Evolutionary conservation across 2,113 vertebrate species (phyloP).

Genomic region (Entelurus aequoreus): DNA sequence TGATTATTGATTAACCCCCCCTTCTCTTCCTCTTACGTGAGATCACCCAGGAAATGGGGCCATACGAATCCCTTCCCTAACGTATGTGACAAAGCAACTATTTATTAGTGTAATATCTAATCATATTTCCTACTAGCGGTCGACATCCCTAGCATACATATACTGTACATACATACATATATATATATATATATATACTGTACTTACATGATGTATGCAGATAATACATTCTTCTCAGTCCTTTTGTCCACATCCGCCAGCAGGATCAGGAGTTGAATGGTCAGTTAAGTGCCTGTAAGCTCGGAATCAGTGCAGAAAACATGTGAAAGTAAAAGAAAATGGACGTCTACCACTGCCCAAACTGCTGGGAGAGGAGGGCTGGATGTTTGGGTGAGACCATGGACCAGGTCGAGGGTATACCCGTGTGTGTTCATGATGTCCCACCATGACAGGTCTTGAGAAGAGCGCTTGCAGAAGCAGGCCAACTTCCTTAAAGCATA

Average conservation of each 20-base stretch:
- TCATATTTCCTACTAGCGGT: too few species aligned
- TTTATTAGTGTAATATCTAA: too few species aligned
- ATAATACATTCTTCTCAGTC: constrained; percentile 58
- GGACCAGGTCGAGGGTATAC: constrained; percentile 48
- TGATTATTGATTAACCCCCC: too few species aligned
- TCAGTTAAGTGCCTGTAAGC: constrained; percentile 51
- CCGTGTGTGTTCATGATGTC: constrained; percentile 42
- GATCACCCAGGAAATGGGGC: too few species aligned
- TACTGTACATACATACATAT: constrained; percentile 2
- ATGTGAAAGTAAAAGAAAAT: constrained; percentile 46
- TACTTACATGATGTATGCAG: constrained; percentile 3
- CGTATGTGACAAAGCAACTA: too few species aligned
- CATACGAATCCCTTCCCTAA: too few species aligned
- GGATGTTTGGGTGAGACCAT: constrained; percentile 20
- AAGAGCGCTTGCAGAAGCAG: constrained; percentile 6
- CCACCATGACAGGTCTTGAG: neutral
- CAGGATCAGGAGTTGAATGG: constrained; percentile 23
- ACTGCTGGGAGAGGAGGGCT: constrained; percentile 30
- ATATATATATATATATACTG: neutral
- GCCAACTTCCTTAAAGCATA: constrained; percentile 44
- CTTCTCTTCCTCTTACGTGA: too few species aligned
- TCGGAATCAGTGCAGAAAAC: constrained; percentile 54
- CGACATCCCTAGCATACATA: constrained; percentile 1
- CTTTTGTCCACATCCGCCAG: constrained; percentile 19
- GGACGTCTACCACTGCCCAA: constrained; percentile 9